phyloP scores from a whole-genome alignment of 37 sponge, comb jelly and placozoan genomes.

The Haliclona indistincta region DNA sequence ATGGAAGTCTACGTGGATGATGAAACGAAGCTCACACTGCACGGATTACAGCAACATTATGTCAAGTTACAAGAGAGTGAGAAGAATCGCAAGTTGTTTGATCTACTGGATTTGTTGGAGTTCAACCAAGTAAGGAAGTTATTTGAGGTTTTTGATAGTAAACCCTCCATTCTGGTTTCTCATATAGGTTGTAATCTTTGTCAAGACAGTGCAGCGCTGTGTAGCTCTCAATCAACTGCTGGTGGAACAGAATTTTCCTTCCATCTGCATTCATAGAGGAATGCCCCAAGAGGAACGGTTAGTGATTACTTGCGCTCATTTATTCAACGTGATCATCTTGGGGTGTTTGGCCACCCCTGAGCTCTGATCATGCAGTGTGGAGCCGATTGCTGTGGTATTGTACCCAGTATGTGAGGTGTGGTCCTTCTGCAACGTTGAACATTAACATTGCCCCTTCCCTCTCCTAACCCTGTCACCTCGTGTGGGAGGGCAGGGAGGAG shows the following conservation, averaged over 20 bases:
- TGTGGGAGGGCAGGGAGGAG: neutral
- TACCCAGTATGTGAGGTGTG: neutral
- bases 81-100: conserved; percentile 98
- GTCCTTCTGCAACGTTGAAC: conserved; percentile 5
- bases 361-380: conserved; percentile 6
- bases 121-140: conserved; percentile 88
- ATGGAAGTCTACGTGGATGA: conserved; percentile 98
- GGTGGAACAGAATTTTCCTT: conserved; percentile 91
- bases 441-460: neutral
- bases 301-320: neutral
- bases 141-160: no score
- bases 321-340: neutral
- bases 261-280: conserved; percentile 88
- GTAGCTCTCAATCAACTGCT: conserved; percentile 88
- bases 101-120: conserved; percentile 92
- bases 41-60: conserved; percentile 97
- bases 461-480: neutral
- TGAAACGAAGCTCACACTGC: conserved; percentile 95
- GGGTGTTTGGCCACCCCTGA: neutral
- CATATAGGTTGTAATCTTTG: conserved; percentile 94
- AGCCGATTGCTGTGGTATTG: neutral
- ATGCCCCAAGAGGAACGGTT: conserved; percentile 96
- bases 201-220: conserved; percentile 92
- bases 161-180: neutral
- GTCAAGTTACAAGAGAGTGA: conserved; percentile 96